These are phyloP conservation scores for Achatina immaculata DNA, from an alignment of 1,140 invertebrate species.

Conservation along the genomic window DNA sequence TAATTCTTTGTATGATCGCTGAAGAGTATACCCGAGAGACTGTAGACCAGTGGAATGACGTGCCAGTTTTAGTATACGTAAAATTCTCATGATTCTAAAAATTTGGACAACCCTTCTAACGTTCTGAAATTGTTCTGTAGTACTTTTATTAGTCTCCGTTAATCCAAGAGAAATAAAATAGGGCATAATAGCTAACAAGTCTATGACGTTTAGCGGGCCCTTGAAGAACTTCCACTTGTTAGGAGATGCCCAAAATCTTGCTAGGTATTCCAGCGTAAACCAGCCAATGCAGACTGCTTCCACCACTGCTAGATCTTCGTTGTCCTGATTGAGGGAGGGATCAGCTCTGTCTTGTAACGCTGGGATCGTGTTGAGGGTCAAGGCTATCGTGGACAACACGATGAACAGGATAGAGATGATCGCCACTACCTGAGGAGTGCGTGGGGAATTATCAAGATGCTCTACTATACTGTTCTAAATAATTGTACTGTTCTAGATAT, in stretches of 20 bases:
- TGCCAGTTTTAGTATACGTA: constrained; percentile 98
- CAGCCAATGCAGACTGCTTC: constrained; percentile 99
- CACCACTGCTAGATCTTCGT: constrained; percentile 65
- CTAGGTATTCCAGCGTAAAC: constrained; percentile 98
- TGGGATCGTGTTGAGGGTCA: constrained; percentile 98
- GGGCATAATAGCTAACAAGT: constrained; percentile 97
- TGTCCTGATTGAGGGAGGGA: constrained; percentile 56
- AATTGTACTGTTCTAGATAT: too few relatives aligned
- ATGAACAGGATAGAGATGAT: constrained; percentile 99
- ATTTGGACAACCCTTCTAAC: constrained; percentile 87
- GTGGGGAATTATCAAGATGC: background rate
- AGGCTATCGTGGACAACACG: constrained; percentile 96
- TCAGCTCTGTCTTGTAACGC: constrained; percentile 75
- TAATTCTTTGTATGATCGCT: constrained; percentile 99
- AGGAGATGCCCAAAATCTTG: constrained; percentile 97
- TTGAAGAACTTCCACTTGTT: constrained; percentile 99
- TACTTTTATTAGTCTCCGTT: constrained; percentile 70
- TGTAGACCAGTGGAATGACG: constrained; percentile 98
- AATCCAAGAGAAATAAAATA: constrained; percentile 80
- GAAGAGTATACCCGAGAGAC: constrained; percentile 96
- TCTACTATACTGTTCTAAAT: too few relatives aligned
- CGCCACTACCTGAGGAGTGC: constrained; percentile 89
- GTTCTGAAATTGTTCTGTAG: constrained; percentile 72
- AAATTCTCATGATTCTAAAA: constrained; percentile 98
- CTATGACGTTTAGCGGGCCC: constrained; percentile 98